These are phyloP conservation scores for Australoheros scitulus DNA, from an alignment of 2,113 vertebrate genomes.

Conservation along the genomic window DNA sequence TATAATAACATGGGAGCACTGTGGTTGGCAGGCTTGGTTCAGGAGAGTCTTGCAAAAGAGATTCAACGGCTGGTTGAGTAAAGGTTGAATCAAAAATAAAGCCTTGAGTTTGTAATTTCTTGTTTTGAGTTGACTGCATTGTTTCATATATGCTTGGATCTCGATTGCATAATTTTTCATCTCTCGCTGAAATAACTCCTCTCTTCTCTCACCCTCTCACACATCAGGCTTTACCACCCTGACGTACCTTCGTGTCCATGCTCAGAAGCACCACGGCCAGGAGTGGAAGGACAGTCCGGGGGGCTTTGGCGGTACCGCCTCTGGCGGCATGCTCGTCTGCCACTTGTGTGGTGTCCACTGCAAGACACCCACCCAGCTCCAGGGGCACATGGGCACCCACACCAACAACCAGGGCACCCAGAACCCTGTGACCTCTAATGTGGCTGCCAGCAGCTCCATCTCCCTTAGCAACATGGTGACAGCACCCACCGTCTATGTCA, in stretches of 20 bases:
- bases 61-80: background rate
- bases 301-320: conserved; percentile 79
- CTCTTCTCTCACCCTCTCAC: background rate
- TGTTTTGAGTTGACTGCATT: background rate
- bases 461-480: conserved; percentile 79
- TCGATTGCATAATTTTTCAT: background rate
- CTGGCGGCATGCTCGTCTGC: conserved; percentile 87
- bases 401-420: conserved; percentile 62
- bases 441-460: conserved; percentile 70
- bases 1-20: background rate
- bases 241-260: conserved; percentile 89
- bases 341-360: conserved; percentile 92
- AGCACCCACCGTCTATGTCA: conserved; percentile 76
- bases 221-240: conserved; percentile 80
- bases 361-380: conserved; percentile 92
- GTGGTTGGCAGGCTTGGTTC: background rate
- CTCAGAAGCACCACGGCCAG: conserved; percentile 93
- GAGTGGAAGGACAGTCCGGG: conserved; percentile 84
- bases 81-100: too few species aligned
- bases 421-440: conserved; percentile 62
- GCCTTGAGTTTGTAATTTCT: background rate
- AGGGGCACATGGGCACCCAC: conserved; percentile 90
- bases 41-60: background rate
- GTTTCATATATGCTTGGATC: background rate
- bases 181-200: background rate